Evolutionary conservation across 2,113 vertebrate genomes (phyloP), one percentile per base, ranked within the genome.

Genomic region (Monarcha castaneiventris): DNA sequence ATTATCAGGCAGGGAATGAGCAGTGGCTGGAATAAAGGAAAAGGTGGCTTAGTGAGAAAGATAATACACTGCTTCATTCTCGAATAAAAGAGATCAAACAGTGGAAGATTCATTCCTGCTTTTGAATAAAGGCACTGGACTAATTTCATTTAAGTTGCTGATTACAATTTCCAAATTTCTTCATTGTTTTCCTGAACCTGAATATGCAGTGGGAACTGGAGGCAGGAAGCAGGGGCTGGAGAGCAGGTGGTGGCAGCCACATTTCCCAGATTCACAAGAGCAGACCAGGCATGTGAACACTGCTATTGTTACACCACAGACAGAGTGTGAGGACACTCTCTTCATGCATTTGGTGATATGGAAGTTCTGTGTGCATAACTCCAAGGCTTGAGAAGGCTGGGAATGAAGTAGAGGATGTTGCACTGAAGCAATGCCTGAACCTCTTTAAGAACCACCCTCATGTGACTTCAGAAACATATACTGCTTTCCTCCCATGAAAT

Each of bases 391-490:
- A 49, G 13, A 74, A 74, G 7, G 2, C 4, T 69, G 32, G 22
- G 7, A 37, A 54, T 33, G 3, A 41, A 26, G 37, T n/a, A 27
- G 3, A 51, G 17, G 10, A 21, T 89, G 62, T 79, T 16, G 52
- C 7, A 52, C 18, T 11, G 27, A 44, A 84, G 18, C 7, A 49
- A 27, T 26, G 19, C 6, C 49, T 62, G 22, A 64, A 64, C 3
- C 14, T 20, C 37, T 13, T 26, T 44, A 64, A 66, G 51, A 56
- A 16, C 1, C 6, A 32, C 4, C 0, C 12, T 49, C 32, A 37
- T 0, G 0, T 26, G 22, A 35, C 16, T 79, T 48, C 11, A 48
- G 44, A 68, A 52, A 27, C 0, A 3, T 6, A 5, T 7, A 14
- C 6, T 1, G 0, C 18, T 71, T 58, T 5, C 16, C 43, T 77